Percentiles rank a stretch among this genome's conserved stretches.
These are phyloP conservation scores for Lasioglossum baleicum DNA, from an alignment of 1,140 invertebrate species.

Conservation along the genomic window DNA sequence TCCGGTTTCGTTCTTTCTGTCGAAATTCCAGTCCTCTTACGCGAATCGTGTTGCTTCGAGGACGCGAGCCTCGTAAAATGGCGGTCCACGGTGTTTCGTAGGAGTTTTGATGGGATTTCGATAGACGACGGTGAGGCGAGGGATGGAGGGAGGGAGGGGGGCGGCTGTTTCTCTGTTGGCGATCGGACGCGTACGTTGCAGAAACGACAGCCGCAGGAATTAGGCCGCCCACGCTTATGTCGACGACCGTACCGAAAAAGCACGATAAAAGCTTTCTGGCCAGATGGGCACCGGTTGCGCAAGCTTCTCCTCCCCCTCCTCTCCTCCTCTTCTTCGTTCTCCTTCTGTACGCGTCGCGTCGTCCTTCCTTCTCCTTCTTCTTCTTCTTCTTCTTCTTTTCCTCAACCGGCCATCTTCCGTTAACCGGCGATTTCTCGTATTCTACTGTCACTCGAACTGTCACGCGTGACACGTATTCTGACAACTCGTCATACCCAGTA, in stretches of 20 bases:
- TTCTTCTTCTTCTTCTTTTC: neutral
- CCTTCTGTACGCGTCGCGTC: neutral
- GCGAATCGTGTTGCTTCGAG: neutral
- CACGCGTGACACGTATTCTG: neutral
- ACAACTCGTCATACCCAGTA: too few species aligned
- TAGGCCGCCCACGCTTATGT: slow-evolving; percentile 63
- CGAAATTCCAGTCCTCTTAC: neutral
- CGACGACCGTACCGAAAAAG: slow-evolving; percentile 64
- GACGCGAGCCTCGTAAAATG: neutral
- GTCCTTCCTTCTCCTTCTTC: neutral
- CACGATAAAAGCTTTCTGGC: slow-evolving; percentile 67
- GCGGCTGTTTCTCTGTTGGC: neutral
- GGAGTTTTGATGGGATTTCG: slow-evolving; percentile 32
- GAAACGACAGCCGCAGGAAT: slow-evolving; percentile 56
- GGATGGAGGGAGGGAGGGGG: neutral
- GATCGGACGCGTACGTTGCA: slow-evolving; percentile 40
- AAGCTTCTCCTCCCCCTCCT: slow-evolving; percentile 39
- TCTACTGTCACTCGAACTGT: neutral
- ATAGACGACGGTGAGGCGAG: neutral
- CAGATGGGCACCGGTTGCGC: slow-evolving; percentile 64
- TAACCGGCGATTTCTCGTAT: neutral
- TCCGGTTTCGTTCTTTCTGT: too few species aligned
- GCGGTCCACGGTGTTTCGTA: slow-evolving; percentile 16
- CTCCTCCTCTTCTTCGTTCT: slow-evolving; percentile 1
- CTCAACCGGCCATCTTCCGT: neutral